Percentiles rank a stretch among this genome's conserved stretches.
Conservation (phyloP, 1,140 invertebrate genomes). For the Caenorhabditis brenneri region DNA sequence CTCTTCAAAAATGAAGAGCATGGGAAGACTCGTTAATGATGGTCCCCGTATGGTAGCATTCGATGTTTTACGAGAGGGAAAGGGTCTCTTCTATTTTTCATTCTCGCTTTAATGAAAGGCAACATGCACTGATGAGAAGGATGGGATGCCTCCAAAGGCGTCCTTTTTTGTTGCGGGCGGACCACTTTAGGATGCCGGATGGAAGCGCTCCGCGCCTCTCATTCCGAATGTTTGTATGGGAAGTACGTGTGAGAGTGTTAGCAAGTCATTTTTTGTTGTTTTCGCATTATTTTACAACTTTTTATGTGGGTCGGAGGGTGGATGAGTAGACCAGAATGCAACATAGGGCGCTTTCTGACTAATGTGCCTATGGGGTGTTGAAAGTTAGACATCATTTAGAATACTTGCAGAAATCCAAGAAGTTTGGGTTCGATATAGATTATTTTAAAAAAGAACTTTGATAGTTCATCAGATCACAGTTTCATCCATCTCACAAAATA, state of each 20-base stretch:
- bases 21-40: conserved; percentile 27
- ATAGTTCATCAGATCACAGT: too few relatives aligned
- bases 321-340: not conserved
- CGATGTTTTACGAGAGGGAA: conserved; percentile 26
- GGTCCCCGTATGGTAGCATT: conserved; percentile 39
- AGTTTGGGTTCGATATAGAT: not conserved
- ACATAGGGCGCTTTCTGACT: not conserved
- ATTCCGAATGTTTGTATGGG: not conserved
- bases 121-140: conserved; percentile 37
- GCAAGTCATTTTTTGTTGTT: conserved; percentile 24
- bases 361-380: not conserved
- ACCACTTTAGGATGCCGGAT: not conserved
- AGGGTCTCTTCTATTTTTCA: conserved; percentile 10
- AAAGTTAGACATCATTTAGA: not conserved
- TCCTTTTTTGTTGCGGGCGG: conserved; percentile 14
- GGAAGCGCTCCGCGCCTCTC: not conserved
- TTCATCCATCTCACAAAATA: too few relatives aligned
- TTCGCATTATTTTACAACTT: not conserved
- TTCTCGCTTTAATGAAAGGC: conserved; percentile 38
- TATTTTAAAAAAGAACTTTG: too few relatives aligned
- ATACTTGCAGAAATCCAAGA: not conserved
- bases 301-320: not conserved
- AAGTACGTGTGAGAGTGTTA: not conserved
- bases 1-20: not conserved
- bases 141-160: not conserved